phyloP scores from a whole-genome alignment of 2,797 vertebrate genomes.

The Agapornis canus region DNA sequence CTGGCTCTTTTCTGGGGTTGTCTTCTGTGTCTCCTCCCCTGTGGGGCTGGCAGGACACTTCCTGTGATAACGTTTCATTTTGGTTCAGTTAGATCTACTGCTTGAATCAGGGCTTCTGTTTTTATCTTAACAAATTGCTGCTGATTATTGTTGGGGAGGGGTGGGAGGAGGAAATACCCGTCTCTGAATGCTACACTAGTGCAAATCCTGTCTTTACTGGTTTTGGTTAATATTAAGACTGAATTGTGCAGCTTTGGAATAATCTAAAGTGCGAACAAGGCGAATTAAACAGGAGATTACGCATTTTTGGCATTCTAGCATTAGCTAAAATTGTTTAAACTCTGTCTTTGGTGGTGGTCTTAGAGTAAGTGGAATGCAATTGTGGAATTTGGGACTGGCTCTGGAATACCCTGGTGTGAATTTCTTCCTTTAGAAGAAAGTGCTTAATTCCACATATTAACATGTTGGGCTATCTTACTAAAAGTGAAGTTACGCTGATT shows the following conservation, averaged over 20 bases:
- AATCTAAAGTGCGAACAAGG: conserved; percentile 10
- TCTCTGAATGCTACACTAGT: not conserved
- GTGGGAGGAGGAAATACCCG: not conserved
- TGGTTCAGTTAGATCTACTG: not conserved
- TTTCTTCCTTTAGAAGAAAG: conserved; percentile 64
- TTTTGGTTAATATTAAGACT: conserved; percentile 13
- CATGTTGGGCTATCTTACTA: conserved; percentile 65
- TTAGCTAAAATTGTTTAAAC: conserved; percentile 42
- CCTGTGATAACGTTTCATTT: not conserved
- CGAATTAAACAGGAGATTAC: not conserved
- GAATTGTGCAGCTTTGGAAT: not conserved
- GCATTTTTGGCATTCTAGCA: conserved; percentile 48
- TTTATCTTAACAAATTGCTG: not conserved
- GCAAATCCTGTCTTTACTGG: not conserved
- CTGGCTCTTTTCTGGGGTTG: not conserved
- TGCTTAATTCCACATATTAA: conserved; percentile 71
- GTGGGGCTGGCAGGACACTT: not conserved
- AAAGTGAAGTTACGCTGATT: conserved; percentile 73
- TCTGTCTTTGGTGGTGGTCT: conserved; percentile 56
- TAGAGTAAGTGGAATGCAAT: conserved; percentile 45
- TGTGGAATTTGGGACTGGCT: conserved; percentile 46
- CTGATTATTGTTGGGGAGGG: not conserved
- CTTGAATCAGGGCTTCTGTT: not conserved
- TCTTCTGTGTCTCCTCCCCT: not conserved
- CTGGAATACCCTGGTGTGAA: conserved; percentile 37